phyloP scores from a whole-genome alignment of 2,113 vertebrate genomes.

The Neodontobutis hainanensis region DNA sequence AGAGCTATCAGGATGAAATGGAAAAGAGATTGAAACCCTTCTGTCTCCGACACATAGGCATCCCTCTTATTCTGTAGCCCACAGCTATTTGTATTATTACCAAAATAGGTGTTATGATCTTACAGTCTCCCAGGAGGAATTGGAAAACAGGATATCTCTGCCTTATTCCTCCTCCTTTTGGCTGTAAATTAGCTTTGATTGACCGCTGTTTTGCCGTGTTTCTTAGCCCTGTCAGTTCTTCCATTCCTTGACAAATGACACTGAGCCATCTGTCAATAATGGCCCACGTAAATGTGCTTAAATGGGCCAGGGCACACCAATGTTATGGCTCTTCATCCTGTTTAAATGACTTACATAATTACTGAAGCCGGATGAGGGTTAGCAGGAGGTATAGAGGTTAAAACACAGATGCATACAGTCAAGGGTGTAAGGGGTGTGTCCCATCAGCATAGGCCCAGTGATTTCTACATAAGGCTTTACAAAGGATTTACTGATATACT shows the following conservation, averaged over 20 bases:
- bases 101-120: constrained; percentile 71
- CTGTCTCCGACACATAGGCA: constrained; percentile 62
- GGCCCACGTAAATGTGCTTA: constrained; percentile 65
- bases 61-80: constrained; percentile 59
- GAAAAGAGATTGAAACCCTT: constrained; percentile 79
- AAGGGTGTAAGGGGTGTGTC: too few relatives aligned
- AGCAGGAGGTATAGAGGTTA: constrained; percentile 5
- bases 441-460: too few relatives aligned
- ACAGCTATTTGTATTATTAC: constrained; percentile 68
- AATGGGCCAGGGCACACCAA: constrained; percentile 69
- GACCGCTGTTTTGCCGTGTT: constrained; percentile 50
- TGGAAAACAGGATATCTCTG: constrained; percentile 32
- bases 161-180: constrained; percentile 19
- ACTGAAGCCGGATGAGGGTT: constrained; percentile 40
- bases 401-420: constrained; percentile 42
- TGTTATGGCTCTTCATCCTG: constrained; percentile 68
- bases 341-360: constrained; percentile 70
- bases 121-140: constrained; percentile 45
- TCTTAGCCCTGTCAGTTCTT: constrained; percentile 65
- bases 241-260: constrained; percentile 68
- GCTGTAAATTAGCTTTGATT: constrained; percentile 65
- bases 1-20: constrained; percentile 75
- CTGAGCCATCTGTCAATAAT: constrained; percentile 69
- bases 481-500: too few relatives aligned
- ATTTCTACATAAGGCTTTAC: too few relatives aligned